These are phyloP conservation scores for Condylostylus longicornis DNA, from an alignment of 1,140 invertebrate species.

Conservation along the genomic window DNA sequence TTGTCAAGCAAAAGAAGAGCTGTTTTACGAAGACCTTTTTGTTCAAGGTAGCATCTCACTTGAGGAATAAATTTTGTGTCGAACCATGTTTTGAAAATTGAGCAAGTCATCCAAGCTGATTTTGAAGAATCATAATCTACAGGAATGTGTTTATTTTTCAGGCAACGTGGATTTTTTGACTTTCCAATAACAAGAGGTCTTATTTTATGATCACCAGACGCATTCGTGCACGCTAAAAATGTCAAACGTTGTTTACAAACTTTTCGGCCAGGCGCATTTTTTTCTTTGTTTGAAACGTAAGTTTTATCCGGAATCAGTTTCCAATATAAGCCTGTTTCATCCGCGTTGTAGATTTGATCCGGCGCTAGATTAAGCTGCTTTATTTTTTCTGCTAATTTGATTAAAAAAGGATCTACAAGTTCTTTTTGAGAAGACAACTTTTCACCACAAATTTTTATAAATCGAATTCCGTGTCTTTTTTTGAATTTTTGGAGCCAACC, in stretches of 20 bases:
- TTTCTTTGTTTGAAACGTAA: conserved; percentile 16
- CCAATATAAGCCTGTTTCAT: conserved; percentile 30
- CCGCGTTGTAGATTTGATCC: conserved; percentile 30
- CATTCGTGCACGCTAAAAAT: conserved; percentile 14
- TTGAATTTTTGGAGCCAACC: conserved; percentile 34
- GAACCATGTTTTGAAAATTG: conserved; percentile 26
- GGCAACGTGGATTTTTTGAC: conserved; percentile 17
- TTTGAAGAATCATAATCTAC: conserved; percentile 22
- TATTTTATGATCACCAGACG: conserved; percentile 17
- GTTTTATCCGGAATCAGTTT: conserved; percentile 25
- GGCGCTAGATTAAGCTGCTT: conserved; percentile 10
- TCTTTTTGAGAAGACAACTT: conserved; percentile 18
- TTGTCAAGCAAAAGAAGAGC: conserved; percentile 30
- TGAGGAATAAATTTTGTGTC: conserved; percentile 15
- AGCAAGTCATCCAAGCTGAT: conserved; percentile 25
- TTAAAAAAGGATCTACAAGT: too few species aligned
- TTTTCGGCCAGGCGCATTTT: conserved; percentile 16
- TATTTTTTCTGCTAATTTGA: conserved; percentile 14
- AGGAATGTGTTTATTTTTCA: conserved; percentile 18
- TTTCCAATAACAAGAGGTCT: conserved; percentile 20
- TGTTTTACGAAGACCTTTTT: conserved; percentile 20
- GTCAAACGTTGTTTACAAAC: conserved; percentile 17
- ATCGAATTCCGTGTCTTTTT: conserved; percentile 22
- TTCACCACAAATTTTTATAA: conserved; percentile 23
- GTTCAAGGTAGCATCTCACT: neutral